Evolutionary conservation across 2,888 invertebrate genomes (phyloP).

Genomic region (Agrotis exclamationis): DNA sequence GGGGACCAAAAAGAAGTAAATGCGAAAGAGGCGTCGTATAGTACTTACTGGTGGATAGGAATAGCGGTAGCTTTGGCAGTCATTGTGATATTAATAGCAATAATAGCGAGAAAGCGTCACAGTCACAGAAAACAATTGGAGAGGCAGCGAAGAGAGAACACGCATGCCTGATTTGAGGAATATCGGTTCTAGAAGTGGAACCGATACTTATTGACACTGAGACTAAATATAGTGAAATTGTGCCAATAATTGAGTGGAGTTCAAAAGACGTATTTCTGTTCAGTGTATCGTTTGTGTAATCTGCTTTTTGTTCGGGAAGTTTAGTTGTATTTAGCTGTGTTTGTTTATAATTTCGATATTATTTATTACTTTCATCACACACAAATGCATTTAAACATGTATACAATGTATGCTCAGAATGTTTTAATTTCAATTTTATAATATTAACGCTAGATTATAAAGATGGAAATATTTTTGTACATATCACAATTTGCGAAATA

Average conservation of each 20-base stretch:
- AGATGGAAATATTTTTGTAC: conserved; percentile 90
- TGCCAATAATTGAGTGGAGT: conserved; percentile 79
- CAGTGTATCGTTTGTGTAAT: conserved; percentile 63
- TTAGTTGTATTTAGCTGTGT: conserved; percentile 61
- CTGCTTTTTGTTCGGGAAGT: conserved; percentile 54
- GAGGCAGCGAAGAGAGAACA: conserved; percentile 85
- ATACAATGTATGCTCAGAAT: conserved; percentile 53
- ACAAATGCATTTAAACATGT: conserved; percentile 65
- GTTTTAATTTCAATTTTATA: conserved; percentile 60
- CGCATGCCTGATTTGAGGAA: conserved; percentile 89
- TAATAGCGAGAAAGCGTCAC: conserved; percentile 88
- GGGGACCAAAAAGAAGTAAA: conserved; percentile 76
- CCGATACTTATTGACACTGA: conserved; percentile 76
- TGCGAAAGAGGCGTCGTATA: conserved; percentile 85
- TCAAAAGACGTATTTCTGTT: conserved; percentile 67
- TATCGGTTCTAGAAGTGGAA: conserved; percentile 88
- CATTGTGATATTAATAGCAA: conserved; percentile 83
- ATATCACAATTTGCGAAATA: conserved; percentile 89
- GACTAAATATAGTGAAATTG: conserved; percentile 79
- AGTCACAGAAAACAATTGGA: conserved; percentile 88
- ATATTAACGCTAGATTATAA: conserved; percentile 77
- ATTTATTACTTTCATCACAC: conserved; percentile 70
- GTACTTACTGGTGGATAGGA: conserved; percentile 89
- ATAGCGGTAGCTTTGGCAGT: conserved; percentile 86
- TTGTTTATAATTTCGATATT: conserved; percentile 65